A percentile compares a stretch with the other conserved stretches of the same genome.
phyloP scores from a whole-genome alignment of 2,888 invertebrate genomes.

The Pollenia griseotomentosa region DNA sequence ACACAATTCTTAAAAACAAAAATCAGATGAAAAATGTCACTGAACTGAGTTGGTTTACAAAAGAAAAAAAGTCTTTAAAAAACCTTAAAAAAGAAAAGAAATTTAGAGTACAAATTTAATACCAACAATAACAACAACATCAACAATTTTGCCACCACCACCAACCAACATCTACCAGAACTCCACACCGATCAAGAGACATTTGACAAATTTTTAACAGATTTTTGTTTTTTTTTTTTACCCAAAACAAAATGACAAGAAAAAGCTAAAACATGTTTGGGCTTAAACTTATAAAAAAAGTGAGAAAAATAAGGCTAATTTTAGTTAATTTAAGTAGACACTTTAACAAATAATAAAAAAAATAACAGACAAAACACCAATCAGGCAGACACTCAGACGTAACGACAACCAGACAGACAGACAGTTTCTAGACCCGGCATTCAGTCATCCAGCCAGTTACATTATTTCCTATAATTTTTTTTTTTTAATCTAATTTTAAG shows the following conservation, averaged over 20 bases:
- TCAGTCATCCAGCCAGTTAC: neutral
- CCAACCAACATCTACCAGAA: neutral
- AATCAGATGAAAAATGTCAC: constrained; percentile 73
- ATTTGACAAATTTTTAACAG: constrained; percentile 72
- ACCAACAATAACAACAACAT: constrained; percentile 15
- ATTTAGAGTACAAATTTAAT: constrained; percentile 57
- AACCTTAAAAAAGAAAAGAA: constrained; percentile 46
- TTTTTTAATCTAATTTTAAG: constrained; percentile 39
- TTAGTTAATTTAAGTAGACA: constrained; percentile 51
- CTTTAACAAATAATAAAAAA: constrained; percentile 39
- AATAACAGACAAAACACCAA: constrained; percentile 33
- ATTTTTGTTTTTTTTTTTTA: constrained; percentile 37
- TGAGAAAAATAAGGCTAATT: constrained; percentile 33
- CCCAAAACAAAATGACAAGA: constrained; percentile 11
- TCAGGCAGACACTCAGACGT: constrained; percentile 24
- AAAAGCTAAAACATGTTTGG: constrained; percentile 49
- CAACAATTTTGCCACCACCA: constrained; percentile 25
- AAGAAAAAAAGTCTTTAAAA: neutral
- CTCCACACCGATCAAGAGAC: constrained; percentile 58
- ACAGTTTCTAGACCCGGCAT: constrained; percentile 48
- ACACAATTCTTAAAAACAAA: constrained; percentile 38
- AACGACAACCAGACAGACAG: constrained; percentile 35
- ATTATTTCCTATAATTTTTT: constrained; percentile 46
- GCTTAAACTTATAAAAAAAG: constrained; percentile 1
- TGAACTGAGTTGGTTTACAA: constrained; percentile 61